Conservation (phyloP, 1,140 invertebrate genomes). For the Epicauta chinensis region DNA sequence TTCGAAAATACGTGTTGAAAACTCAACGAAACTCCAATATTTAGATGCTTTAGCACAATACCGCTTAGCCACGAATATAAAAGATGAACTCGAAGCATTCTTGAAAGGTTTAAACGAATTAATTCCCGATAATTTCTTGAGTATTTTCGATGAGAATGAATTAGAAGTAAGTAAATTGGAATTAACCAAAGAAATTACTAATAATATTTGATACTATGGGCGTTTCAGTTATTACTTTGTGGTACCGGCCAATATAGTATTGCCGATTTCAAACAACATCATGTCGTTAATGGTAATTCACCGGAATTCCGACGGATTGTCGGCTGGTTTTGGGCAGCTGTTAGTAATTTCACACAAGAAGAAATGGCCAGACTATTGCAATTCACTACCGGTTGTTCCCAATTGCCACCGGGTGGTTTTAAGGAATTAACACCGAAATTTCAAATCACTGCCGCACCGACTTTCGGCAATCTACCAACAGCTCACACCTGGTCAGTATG, state of each 20-base stretch:
- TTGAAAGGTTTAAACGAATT: slow-evolving; percentile 84
- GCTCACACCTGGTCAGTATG: slow-evolving; percentile 79
- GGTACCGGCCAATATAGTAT: slow-evolving; percentile 91
- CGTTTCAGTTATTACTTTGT: slow-evolving; percentile 74
- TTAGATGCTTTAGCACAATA: slow-evolving; percentile 87
- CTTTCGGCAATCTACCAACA: slow-evolving; percentile 84
- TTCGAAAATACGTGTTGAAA: slow-evolving; percentile 60
- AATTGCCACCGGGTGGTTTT: slow-evolving; percentile 87
- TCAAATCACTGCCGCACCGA: slow-evolving; percentile 83
- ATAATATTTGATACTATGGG: slow-evolving; percentile 37
- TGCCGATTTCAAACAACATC: slow-evolving; percentile 81
- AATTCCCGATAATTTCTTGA: slow-evolving; percentile 86
- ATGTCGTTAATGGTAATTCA: slow-evolving; percentile 77
- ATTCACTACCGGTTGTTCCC: slow-evolving; percentile 90
- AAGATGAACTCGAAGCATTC: slow-evolving; percentile 82
- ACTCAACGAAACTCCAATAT: slow-evolving; percentile 75
- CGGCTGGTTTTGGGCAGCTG: slow-evolving; percentile 92
- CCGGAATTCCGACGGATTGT: slow-evolving; percentile 77
- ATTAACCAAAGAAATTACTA: slow-evolving; percentile 10
- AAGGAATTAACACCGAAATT: slow-evolving; percentile 82
- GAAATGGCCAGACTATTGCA: slow-evolving; percentile 90
- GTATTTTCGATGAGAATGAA: slow-evolving; percentile 95
- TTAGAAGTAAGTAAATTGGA: slow-evolving; percentile 65
- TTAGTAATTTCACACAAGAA: slow-evolving; percentile 85
- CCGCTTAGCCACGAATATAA: slow-evolving; percentile 70